Conservation (phyloP, 2,797 vertebrate species). For the Tarsius wallacei region DNA sequence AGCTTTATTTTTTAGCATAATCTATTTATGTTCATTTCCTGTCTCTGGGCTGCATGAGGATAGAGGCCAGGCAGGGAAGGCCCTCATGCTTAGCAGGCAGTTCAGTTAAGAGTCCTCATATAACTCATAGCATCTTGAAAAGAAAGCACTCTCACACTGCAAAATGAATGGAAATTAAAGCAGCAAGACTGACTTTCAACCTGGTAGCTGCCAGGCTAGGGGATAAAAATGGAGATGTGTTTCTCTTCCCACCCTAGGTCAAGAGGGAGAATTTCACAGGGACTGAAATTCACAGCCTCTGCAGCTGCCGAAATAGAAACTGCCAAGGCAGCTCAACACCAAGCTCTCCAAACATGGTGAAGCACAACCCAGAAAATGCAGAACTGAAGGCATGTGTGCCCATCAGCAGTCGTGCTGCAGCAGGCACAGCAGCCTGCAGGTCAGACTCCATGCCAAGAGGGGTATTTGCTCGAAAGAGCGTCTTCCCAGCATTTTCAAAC, state of each 20-base stretch:
- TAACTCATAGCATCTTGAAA: neutral
- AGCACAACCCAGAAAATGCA: slow-evolving; percentile 11
- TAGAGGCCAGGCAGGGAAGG: neutral
- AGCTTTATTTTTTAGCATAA: neutral
- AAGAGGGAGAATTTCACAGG: neutral
- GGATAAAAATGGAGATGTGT: neutral
- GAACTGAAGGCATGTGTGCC: neutral
- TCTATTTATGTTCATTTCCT: neutral
- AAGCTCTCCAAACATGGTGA: slow-evolving; percentile 42
- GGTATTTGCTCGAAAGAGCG: neutral
- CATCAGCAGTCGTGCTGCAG: neutral
- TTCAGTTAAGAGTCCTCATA: neutral
- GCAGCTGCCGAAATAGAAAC: slow-evolving; percentile 64
- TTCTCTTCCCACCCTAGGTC: neutral
- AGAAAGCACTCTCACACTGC: neutral
- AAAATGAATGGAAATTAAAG: slow-evolving; percentile 17
- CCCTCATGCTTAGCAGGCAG: too few species aligned
- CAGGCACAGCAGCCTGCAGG: neutral
- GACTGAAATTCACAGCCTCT: neutral
- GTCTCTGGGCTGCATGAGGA: neutral
- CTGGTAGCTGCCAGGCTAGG: neutral
- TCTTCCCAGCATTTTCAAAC: neutral
- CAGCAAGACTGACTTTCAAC: neutral
- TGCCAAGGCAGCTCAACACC: slow-evolving; percentile 19
- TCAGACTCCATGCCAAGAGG: neutral